A percentile compares a stretch with the other conserved stretches of the same genome.
Evolutionary conservation across 2,888 invertebrate genomes (phyloP).

Genomic region (Chymomyza fuscimana): DNA sequence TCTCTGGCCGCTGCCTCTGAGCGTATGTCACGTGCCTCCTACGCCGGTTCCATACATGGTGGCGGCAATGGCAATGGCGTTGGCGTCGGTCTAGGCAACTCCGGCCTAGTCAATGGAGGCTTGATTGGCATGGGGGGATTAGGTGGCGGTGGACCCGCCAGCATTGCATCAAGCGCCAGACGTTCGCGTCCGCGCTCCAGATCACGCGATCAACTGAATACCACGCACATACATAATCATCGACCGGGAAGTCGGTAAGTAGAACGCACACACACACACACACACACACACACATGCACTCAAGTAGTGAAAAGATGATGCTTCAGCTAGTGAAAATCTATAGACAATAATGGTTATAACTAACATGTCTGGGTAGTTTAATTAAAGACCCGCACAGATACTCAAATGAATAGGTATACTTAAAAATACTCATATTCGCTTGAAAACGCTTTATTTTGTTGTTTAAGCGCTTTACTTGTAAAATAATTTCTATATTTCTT

Average conservation of each 20-base stretch:
- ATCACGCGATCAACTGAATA: constrained; percentile 84
- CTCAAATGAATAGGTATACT: neutral
- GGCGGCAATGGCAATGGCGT: constrained; percentile 43
- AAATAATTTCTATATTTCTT: neutral
- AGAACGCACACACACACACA: constrained; percentile 44
- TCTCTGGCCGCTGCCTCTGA: constrained; percentile 91
- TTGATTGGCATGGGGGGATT: constrained; percentile 72
- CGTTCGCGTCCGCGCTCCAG: constrained; percentile 89
- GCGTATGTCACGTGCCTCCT: constrained; percentile 88
- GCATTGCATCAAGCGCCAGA: constrained; percentile 83
- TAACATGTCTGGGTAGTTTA: neutral
- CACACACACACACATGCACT: neutral
- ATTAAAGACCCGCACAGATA: neutral
- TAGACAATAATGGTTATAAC: too few species aligned
- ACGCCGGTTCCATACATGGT: constrained; percentile 84
- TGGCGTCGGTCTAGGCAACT: constrained; percentile 20
- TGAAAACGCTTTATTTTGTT: neutral
- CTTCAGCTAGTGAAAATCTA: neutral
- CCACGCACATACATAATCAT: constrained; percentile 80
- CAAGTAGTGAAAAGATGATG: constrained; percentile 9
- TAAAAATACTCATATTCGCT: neutral
- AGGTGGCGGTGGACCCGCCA: constrained; percentile 79
- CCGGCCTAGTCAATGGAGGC: constrained; percentile 44
- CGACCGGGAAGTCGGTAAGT: constrained; percentile 88
- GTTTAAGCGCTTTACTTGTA: neutral